Evolutionary conservation across 2,888 invertebrate species (phyloP), one percentile per base, ranked within the genome.

Genomic region (Cheilosia vernalis): DNA sequence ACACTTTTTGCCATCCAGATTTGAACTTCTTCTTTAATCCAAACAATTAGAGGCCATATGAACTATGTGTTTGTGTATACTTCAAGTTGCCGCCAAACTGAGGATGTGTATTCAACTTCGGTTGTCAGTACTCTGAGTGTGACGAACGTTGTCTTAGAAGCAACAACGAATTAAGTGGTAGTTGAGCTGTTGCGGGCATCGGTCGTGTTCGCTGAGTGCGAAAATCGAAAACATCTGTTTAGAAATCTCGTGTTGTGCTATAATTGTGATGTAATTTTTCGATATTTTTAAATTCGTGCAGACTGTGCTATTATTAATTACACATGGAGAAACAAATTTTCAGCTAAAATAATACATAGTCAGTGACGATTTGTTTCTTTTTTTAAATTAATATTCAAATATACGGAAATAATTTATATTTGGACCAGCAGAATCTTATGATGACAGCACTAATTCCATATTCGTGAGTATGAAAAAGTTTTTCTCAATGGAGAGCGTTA

Each of bases 131-230:
- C 66, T 44, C 7, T 47, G 44, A 19, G 44, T 17, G n/a, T 73
- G 21, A 73, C 51, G n/a, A 73, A 67, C 58, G 66, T 53, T 73
- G 83, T 63, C 49, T 73, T 56, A 69, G 73, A 73, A 78, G 51
- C 51, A 51, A 33, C 42, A 73, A 33, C 27, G 47, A 67, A 55
- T 44, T 83, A 67, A 73, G 63, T 79, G 30, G 67, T 67, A 33
- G 63, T 61, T 66, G 58, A 53, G 19, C 64, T 56, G 79, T 67
- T 58, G 79, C 63, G 67, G 56, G 56, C 17, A 73, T 73, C 79
- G 67, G 83, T 78, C n/a, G 82, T 69, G 83, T 63, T 73, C 33
- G 47, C 51, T 33, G 73, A 53, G 66, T 63, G 53, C 33, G 33
- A 44, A 72, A 49, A 51, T 66, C 49, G 58, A 60, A 72, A 53